These are phyloP conservation scores for Oreocharis arfaki DNA, from an alignment of 2,113 vertebrate species.

Conservation along the genomic window DNA sequence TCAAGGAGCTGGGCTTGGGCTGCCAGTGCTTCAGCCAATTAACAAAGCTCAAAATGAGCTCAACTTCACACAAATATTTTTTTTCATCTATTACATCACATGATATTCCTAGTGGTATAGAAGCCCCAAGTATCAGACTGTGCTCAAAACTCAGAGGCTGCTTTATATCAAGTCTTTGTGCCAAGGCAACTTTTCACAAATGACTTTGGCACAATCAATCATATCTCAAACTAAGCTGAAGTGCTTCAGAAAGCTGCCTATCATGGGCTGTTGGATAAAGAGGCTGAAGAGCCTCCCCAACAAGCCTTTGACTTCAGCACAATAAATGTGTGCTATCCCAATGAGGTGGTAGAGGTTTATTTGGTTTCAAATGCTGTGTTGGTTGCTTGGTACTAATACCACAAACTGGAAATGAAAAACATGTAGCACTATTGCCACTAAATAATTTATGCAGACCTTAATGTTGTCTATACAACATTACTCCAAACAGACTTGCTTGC, in stretches of 20 bases:
- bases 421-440: conserved; percentile 40
- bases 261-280: background rate
- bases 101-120: background rate
- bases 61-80: background rate
- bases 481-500: conserved; percentile 39
- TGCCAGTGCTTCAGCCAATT: background rate
- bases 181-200: background rate
- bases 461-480: conserved; percentile 52
- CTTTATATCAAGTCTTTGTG: background rate
- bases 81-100: background rate
- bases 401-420: conserved; percentile 49
- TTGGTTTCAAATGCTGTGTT: background rate
- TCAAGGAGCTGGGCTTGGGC: background rate
- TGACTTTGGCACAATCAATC: background rate
- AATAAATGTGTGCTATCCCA: background rate
- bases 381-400: conserved; percentile 22
- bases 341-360: background rate
- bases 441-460: conserved; percentile 67
- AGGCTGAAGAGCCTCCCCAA: background rate
- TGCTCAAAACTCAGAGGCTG: background rate
- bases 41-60: background rate
- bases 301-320: background rate
- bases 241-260: background rate
- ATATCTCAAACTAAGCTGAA: background rate
- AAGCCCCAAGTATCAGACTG: background rate